Conservation (phyloP, 2,113 vertebrate species). For the Uria lomvia region DNA sequence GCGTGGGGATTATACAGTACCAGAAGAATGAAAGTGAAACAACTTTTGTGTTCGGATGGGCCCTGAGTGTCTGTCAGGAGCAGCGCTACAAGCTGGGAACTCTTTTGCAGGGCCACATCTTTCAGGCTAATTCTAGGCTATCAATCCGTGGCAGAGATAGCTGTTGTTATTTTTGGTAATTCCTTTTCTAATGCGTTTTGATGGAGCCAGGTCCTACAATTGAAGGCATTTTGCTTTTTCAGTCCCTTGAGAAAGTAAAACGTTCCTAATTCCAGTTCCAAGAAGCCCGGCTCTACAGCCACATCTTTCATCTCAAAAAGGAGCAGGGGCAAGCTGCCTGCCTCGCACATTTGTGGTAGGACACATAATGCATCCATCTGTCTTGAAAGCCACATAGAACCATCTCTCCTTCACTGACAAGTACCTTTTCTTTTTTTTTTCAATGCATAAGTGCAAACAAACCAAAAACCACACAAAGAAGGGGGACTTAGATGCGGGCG, state of each 20-base stretch:
- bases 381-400: background rate
- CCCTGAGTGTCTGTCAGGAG: background rate
- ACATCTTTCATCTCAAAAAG: background rate
- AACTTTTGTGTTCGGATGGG: background rate
- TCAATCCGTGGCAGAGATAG: background rate
- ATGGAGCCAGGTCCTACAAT: background rate
- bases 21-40: background rate
- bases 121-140: background rate
- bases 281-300: background rate
- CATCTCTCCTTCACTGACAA: background rate
- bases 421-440: background rate
- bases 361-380: background rate
- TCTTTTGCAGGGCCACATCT: background rate
- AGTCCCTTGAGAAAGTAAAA: background rate
- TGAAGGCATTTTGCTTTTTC: background rate
- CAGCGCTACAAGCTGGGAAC: background rate
- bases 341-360: background rate
- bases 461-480: background rate
- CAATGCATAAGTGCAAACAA: background rate
- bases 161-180: background rate
- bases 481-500: background rate
- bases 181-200: background rate
- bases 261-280: background rate
- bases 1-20: background rate
- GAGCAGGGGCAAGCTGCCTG: background rate